phyloP scores from a whole-genome alignment of 1,140 invertebrate genomes.

The Drosophila ficusphila region DNA sequence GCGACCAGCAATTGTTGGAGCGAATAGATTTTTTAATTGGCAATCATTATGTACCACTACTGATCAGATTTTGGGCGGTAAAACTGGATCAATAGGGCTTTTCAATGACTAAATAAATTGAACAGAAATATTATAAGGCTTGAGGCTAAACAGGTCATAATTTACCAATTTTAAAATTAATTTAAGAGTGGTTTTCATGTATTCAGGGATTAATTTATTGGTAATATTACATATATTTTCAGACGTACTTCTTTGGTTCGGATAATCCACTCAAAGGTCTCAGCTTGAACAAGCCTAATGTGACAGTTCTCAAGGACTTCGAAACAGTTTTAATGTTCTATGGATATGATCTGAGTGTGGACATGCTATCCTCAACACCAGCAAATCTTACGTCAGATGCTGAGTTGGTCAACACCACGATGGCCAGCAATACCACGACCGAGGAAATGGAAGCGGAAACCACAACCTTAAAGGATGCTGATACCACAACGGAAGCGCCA shows the following conservation, averaged over 20 bases:
- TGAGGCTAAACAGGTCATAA: too few relatives aligned
- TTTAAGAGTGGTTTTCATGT: too few relatives aligned
- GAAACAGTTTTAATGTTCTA: conserved; percentile 90
- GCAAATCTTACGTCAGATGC: conserved; percentile 36
- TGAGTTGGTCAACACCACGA: conserved; percentile 37
- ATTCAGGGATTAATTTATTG: too few relatives aligned
- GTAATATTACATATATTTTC: too few relatives aligned
- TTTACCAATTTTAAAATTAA: not conserved
- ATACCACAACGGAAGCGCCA: conserved; percentile 52
- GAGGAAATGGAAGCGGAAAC: conserved; percentile 52
- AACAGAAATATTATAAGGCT: not conserved
- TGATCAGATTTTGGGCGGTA: not conserved
- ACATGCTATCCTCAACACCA: conserved; percentile 69
- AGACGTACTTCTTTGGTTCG: conserved; percentile 91
- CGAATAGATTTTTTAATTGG: conserved; percentile 69
- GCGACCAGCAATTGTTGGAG: conserved; percentile 38
- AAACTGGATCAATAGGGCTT: conserved; percentile 6
- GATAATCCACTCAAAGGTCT: conserved; percentile 92
- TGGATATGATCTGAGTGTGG: conserved; percentile 88
- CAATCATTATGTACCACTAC: conserved; percentile 14
- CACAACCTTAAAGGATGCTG: conserved; percentile 40
- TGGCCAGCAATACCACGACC: conserved; percentile 51
- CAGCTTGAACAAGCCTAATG: conserved; percentile 90
- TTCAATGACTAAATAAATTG: not conserved
- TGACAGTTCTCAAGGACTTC: conserved; percentile 89